A percentile compares a stretch with the other conserved stretches of the same genome.
These are phyloP conservation scores for Drosophila bocqueti DNA, from an alignment of 1,140 invertebrate species.

Conservation along the genomic window DNA sequence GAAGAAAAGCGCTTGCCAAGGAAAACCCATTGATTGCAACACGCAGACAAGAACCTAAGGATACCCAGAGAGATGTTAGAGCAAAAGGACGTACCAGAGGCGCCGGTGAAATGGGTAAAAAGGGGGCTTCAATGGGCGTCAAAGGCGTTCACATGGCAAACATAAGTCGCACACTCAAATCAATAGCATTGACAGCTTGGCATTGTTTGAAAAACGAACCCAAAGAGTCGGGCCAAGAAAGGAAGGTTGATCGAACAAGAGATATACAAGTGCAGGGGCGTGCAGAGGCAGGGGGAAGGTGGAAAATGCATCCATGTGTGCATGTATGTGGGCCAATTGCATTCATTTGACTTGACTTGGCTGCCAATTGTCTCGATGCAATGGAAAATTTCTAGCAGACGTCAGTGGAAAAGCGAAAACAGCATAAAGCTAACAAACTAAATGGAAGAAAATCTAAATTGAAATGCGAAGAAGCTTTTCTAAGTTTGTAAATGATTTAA, in stretches of 20 bases:
- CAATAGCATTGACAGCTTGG: conserved; percentile 76
- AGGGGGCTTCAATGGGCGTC: not conserved
- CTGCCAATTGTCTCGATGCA: conserved; percentile 74
- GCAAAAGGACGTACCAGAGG: not conserved
- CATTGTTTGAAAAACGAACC: conserved; percentile 57
- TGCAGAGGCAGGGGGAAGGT: not conserved
- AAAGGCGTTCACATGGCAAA: conserved; percentile 79
- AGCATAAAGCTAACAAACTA: conserved; percentile 27
- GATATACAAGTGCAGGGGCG: conserved; percentile 13
- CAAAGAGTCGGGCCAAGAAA: conserved; percentile 33
- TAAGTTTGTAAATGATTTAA: conserved; percentile 17
- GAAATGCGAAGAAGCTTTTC: conserved; percentile 17
- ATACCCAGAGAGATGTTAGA: conserved; percentile 15
- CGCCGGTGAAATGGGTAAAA: conserved; percentile 1
- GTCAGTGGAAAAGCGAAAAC: conserved; percentile 54
- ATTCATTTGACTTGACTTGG: conserved; percentile 80
- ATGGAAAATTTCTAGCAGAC: conserved; percentile 72
- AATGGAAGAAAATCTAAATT: conserved; percentile 36
- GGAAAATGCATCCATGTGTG: conserved; percentile 2
- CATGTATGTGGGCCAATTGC: conserved; percentile 62
- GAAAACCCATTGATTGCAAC: conserved; percentile 68
- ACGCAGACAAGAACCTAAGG: conserved; percentile 40
- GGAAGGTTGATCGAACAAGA: conserved; percentile 43
- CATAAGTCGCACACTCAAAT: conserved; percentile 79
- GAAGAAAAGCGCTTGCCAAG: conserved; percentile 36